phyloP scores from a whole-genome alignment of 2,888 invertebrate genomes.

The Conomelus anceps region DNA sequence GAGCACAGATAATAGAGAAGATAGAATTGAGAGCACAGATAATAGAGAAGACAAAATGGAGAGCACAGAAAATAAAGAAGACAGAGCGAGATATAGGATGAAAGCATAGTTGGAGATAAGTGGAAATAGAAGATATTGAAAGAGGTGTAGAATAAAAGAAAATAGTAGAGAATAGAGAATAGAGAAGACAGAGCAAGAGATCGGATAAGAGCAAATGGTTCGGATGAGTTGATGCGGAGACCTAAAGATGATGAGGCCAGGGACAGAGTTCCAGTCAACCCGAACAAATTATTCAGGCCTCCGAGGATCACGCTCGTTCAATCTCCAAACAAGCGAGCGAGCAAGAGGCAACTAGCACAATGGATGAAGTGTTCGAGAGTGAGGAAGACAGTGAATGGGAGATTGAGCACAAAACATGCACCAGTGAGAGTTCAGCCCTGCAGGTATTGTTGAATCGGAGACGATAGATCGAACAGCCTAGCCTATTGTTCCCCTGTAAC shows the following conservation, averaged over 20 bases:
- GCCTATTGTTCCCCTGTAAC: neutral
- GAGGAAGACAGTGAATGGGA: neutral
- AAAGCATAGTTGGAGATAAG: too few species aligned
- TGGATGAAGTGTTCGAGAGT: neutral
- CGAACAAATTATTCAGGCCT: neutral
- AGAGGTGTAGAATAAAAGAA: neutral
- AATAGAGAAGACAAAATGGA: neutral
- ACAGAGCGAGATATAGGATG: neutral
- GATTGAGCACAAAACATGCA: neutral
- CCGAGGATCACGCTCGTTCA: neutral
- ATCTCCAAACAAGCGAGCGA: neutral
- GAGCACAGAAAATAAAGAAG: neutral
- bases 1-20: neutral
- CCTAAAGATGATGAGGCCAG: neutral
- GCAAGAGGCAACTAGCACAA: neutral
- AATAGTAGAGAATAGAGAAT: neutral
- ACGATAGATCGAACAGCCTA: neutral
- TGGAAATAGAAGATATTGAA: neutral
- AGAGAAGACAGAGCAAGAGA: neutral
- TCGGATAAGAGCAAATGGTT: too few species aligned
- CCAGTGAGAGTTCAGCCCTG: neutral
- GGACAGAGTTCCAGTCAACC: neutral
- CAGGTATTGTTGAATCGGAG: neutral
- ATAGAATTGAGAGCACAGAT: neutral
- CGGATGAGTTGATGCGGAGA: neutral